Conservation (phyloP, 2,113 vertebrate genomes). For the Acrocephalus arundinaceus region DNA sequence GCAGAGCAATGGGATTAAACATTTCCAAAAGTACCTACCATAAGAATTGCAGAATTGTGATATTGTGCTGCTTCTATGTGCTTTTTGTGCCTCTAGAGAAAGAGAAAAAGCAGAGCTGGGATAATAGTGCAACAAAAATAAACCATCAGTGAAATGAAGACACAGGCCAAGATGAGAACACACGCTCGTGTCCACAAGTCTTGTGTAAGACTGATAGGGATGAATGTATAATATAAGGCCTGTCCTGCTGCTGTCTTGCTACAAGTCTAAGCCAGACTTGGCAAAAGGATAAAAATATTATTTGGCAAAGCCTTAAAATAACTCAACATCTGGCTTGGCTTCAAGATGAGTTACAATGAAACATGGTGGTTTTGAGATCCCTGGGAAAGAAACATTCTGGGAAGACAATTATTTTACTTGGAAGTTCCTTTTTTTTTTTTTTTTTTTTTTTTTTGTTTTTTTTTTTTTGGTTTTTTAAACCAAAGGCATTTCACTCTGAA, state of each 20-base stretch:
- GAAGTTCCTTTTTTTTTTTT: background rate
- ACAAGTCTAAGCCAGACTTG: background rate
- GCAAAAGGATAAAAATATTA: background rate
- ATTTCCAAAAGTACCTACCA: background rate
- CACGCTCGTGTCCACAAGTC: background rate
- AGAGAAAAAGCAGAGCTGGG: background rate
- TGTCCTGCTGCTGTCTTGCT: background rate
- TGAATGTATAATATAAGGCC: background rate
- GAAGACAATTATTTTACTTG: background rate
- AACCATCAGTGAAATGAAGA: background rate
- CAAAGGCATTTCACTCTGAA: background rate
- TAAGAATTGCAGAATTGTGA: background rate
- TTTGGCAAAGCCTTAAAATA: background rate
- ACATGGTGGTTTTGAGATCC: background rate
- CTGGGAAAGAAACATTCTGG: background rate
- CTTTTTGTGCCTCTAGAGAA: background rate
- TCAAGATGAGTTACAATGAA: background rate
- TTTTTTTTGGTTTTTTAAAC: background rate
- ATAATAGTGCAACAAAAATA: background rate
- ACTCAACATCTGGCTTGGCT: background rate
- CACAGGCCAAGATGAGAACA: background rate
- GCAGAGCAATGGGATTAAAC: background rate
- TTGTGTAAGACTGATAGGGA: background rate
- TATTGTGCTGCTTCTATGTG: background rate
- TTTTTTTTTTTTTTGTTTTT: background rate